Percentiles rank a stretch among this genome's conserved stretches.
These are phyloP conservation scores for Holacanthella duospinosa DNA, from an alignment of 2,888 invertebrate genomes.

Conservation along the genomic window DNA sequence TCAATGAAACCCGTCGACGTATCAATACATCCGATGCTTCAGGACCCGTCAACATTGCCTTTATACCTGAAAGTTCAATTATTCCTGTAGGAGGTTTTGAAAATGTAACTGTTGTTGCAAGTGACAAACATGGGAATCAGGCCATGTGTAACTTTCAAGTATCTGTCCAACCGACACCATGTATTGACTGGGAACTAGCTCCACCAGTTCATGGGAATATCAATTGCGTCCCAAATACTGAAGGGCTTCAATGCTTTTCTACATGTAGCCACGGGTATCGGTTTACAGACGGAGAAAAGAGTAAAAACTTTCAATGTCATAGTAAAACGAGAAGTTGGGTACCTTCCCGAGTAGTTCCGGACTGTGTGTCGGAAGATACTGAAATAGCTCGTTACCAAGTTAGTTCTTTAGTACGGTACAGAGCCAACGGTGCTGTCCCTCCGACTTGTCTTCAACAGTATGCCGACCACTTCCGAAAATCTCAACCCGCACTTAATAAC, in stretches of 20 bases:
- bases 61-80: constrained; percentile 69
- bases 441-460: constrained; percentile 73
- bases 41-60: constrained; percentile 72
- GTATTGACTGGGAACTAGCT: constrained; percentile 87
- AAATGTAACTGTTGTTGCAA: constrained; percentile 81
- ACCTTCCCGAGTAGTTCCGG: constrained; percentile 62
- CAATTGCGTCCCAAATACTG: constrained; percentile 64
- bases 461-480: constrained; percentile 56
- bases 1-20: constrained; percentile 73
- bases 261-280: constrained; percentile 77
- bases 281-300: constrained; percentile 80
- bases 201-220: constrained; percentile 79
- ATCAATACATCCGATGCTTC: constrained; percentile 80
- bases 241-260: constrained; percentile 74
- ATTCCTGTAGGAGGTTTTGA: constrained; percentile 69
- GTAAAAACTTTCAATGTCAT: constrained; percentile 76
- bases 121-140: constrained; percentile 75
- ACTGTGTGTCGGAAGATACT: constrained; percentile 53
- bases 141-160: constrained; percentile 81
- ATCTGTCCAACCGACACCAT: constrained; percentile 83
- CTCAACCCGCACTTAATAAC: constrained; percentile 68
- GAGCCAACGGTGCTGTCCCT: constrained; percentile 81
- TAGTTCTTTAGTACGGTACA: constrained; percentile 70
- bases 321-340: constrained; percentile 67
- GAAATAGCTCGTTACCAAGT: constrained; percentile 92